Evolutionary conservation across 2,797 vertebrate genomes (phyloP).

Genomic region (Psittacula derbiana): DNA sequence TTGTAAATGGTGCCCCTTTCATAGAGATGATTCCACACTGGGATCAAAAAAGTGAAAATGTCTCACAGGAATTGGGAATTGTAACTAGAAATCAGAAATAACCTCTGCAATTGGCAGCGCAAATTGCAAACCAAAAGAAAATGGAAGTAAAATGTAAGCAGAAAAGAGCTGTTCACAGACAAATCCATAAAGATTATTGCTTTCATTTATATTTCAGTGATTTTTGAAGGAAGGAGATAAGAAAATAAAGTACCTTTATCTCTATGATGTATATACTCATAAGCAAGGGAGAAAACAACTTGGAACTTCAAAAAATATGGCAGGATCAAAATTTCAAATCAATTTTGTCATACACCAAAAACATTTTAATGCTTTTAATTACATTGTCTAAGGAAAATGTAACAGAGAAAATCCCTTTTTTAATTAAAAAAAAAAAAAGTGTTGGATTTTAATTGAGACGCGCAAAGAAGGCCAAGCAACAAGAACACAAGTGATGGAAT

Average conservation of each 20-base stretch:
- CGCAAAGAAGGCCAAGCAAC: neutral
- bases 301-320: neutral
- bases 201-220: neutral
- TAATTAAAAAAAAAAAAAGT: neutral
- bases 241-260: neutral
- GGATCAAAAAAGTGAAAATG: neutral
- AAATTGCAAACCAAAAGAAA: neutral
- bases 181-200: neutral
- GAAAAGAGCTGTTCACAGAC: neutral
- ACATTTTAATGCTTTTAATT: neutral
- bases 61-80: neutral
- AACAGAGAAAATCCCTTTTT: neutral
- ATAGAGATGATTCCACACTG: neutral
- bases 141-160: neutral
- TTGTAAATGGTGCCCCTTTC: neutral
- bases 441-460: neutral
- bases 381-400: neutral
- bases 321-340: neutral
- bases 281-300: neutral
- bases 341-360: neutral
- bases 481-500: neutral
- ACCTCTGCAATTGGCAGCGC: neutral
- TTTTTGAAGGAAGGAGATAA: neutral
- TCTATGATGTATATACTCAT: neutral
- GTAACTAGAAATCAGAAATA: neutral